Percentiles rank a stretch among this genome's conserved stretches.
phyloP scores from a whole-genome alignment of 1,140 invertebrate species.

The Listronotus oregonensis region DNA sequence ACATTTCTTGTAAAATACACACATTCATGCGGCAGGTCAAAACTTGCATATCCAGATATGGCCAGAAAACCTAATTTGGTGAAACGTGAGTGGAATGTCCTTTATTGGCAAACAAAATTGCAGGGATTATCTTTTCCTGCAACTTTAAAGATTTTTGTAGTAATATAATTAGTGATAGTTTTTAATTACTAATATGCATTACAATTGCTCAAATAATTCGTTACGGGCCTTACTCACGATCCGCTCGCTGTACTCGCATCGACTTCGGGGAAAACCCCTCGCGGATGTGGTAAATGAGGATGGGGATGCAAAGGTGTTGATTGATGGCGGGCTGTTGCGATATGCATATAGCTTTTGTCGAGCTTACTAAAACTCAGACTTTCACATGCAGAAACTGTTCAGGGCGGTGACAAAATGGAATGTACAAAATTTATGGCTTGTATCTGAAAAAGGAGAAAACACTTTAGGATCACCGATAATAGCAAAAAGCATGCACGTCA shows the following conservation, averaged over 20 bases:
- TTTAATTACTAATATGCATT: no score
- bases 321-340: conserved; percentile 18
- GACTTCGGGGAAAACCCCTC: conserved; percentile 10
- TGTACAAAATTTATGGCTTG: conserved; percentile 15
- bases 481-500: no score
- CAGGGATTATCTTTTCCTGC: no score
- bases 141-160: no score
- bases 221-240: neutral
- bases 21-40: no score
- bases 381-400: conserved; percentile 18
- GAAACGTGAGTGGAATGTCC: no score
- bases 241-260: neutral
- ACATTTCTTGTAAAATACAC: no score
- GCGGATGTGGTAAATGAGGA: conserved; percentile 8
- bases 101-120: no score
- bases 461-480: no score
- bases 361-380: conserved; percentile 18
- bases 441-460: conserved; percentile 5
- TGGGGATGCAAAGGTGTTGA: conserved; percentile 18
- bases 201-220: neutral
- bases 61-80: no score
- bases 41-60: no score
- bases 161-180: no score
- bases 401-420: conserved; percentile 21
- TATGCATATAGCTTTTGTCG: conserved; percentile 25